phyloP scores from a whole-genome alignment of 2,797 vertebrate genomes.

The Tachyglossus aculeatus region DNA sequence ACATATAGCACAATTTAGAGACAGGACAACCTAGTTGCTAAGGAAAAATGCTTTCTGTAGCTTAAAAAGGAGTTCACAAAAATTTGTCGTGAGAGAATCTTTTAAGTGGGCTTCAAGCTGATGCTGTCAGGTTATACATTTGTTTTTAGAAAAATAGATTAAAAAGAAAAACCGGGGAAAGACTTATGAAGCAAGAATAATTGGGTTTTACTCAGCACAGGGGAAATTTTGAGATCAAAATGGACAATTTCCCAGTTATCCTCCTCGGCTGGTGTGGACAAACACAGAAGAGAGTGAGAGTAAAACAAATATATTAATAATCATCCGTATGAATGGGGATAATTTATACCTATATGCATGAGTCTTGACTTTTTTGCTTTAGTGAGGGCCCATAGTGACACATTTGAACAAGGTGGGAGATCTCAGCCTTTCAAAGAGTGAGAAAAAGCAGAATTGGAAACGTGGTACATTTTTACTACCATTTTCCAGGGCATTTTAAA shows the following conservation, averaged over 20 bases:
- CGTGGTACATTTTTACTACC: too few relatives aligned
- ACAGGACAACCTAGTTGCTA: not conserved
- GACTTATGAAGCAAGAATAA: not conserved
- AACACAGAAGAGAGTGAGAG: too few relatives aligned
- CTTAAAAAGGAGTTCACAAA: conserved; percentile 33
- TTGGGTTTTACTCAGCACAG: not conserved
- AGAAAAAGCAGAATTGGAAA: too few relatives aligned
- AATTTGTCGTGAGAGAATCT: conserved; percentile 45
- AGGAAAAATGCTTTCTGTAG: conserved; percentile 11
- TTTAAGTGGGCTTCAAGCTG: conserved; percentile 26
- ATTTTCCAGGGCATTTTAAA: too few relatives aligned
- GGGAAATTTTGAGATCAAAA: not conserved
- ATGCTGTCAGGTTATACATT: not conserved
- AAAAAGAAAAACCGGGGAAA: not conserved
- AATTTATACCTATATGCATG: not conserved
- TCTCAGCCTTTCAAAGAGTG: too few relatives aligned
- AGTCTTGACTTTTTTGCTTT: too few relatives aligned
- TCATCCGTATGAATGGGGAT: not conserved
- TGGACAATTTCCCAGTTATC: not conserved
- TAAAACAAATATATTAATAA: not conserved
- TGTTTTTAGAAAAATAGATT: not conserved
- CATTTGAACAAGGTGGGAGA: too few relatives aligned
- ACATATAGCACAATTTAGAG: conserved; percentile 42
- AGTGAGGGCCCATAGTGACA: too few relatives aligned
- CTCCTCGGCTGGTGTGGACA: not conserved